Percentiles rank a stretch among this genome's conserved stretches.
phyloP scores from a whole-genome alignment of 2,888 invertebrate species.

The Polyommatus icarus region DNA sequence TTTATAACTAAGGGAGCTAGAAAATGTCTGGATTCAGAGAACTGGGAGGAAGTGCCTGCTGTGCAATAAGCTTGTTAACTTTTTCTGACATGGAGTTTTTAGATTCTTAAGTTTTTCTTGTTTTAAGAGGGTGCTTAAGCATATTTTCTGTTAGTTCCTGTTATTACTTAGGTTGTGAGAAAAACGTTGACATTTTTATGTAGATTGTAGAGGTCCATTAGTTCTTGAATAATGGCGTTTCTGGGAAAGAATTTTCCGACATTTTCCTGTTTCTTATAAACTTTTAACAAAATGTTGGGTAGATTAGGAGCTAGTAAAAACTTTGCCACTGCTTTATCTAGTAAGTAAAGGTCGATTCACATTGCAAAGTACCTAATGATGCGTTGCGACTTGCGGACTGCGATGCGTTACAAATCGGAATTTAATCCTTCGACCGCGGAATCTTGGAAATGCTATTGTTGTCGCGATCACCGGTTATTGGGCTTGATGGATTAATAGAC shows the following conservation, averaged over 20 bases:
- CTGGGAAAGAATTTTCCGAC: background rate
- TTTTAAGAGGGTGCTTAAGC: background rate
- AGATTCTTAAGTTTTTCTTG: slow-evolving; percentile 10
- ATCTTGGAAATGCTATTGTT: too few species aligned
- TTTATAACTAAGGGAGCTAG: background rate
- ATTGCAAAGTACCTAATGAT: too few species aligned
- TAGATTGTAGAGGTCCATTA: background rate
- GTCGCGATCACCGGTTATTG: too few species aligned
- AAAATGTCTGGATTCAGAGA: background rate
- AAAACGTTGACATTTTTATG: background rate
- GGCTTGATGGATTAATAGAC: too few species aligned
- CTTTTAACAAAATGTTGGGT: background rate
- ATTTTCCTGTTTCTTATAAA: background rate
- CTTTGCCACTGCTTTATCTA: background rate
- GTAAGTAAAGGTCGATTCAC: too few species aligned
- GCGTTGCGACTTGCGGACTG: too few species aligned
- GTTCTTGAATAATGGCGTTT: slow-evolving; percentile 2
- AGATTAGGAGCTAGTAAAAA: background rate
- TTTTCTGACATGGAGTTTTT: slow-evolving; percentile 3
- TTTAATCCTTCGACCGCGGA: too few species aligned
- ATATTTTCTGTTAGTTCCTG: background rate
- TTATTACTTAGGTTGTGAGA: background rate
- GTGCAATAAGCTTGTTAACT: slow-evolving; percentile 10
- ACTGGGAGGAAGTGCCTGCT: background rate
- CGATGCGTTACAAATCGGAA: too few species aligned